Evolutionary conservation across 2,113 vertebrate genomes (phyloP), one percentile per base, ranked within the genome.

Genomic region (Leptobrachium leishanense): DNA sequence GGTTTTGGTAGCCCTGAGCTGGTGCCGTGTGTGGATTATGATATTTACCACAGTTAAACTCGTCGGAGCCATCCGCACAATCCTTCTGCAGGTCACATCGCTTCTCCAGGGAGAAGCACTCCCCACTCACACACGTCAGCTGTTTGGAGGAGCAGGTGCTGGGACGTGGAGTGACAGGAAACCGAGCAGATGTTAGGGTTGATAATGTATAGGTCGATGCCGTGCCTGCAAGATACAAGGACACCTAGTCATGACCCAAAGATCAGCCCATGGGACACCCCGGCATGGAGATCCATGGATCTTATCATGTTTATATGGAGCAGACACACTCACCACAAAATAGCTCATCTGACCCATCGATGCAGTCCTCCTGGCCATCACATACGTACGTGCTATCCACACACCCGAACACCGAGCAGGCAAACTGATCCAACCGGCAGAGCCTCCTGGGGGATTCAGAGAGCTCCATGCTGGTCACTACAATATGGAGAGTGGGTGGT

Each of bases 11-110:
- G 39, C 20, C 41, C 42, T n/a, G n/a, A 46, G 5, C 5, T 9
- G 3, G 63, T 31, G 3, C 1, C 41, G 11, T 41, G 2, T 10
- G n/a, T n/a, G n/a, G n/a, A n/a, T n/a, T n/a, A n/a, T 20, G 2
- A 9, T 2, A 42, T 91, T 0, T 88, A 97, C 95, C 92, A 70
- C 95, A 97, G 86, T 84, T 76, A 1, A 74, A 86, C 74, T 97
- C 95, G 3, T 96, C 95, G 0, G 95, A 96, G 9, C 95, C 89
- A 0, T 96, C 96, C 5, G 83, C 77, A 65, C 96, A 97, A 88
- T 97, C 91, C 0, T 39, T 87, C 41, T 69, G 88, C 63, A 95
- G 88, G 84, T 97, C 92, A 62, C 96, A 96, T 42, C 82, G 90
- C 76, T 79, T 90, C 65, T 91, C 87, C 8, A 84, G 76, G 6